Percentiles rank a stretch among this genome's conserved stretches.
These are phyloP conservation scores for Limanda limanda DNA, from an alignment of 2,113 vertebrate species.

Conservation along the genomic window DNA sequence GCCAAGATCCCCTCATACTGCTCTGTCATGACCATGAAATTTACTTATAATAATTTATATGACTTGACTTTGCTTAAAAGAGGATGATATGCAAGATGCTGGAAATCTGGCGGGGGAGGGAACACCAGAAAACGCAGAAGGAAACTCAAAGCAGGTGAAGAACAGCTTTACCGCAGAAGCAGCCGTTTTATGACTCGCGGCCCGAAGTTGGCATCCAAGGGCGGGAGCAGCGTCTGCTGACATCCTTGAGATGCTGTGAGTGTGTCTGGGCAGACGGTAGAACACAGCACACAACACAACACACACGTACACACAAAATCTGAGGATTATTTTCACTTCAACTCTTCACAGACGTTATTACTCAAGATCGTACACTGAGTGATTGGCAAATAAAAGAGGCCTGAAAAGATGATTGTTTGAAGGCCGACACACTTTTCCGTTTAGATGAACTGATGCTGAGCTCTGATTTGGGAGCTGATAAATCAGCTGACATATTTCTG, in stretches of 20 bases:
- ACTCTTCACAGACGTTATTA: conserved; percentile 15
- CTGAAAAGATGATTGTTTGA: conserved; percentile 22
- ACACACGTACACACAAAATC: neutral
- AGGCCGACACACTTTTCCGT: conserved; percentile 16
- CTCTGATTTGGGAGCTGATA: conserved; percentile 10
- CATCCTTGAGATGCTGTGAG: conserved; percentile 29
- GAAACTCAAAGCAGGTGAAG: conserved; percentile 36
- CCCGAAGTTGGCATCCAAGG: conserved; percentile 28
- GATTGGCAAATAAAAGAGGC: conserved; percentile 38
- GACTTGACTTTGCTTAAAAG: conserved; percentile 16
- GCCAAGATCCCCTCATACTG: conserved; percentile 48
- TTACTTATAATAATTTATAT: conserved; percentile 55
- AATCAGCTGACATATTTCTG: conserved; percentile 32
- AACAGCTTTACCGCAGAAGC: conserved; percentile 11
- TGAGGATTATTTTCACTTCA: conserved; percentile 14
- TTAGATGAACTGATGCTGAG: conserved; percentile 27
- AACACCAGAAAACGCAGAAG: conserved; percentile 4
- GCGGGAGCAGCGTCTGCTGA: conserved; percentile 13
- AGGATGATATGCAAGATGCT: conserved; percentile 14
- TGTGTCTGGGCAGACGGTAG: conserved; percentile 31
- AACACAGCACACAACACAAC: conserved; percentile 6
- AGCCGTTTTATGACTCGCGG: conserved; percentile 11
- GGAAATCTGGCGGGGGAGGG: conserved; percentile 1
- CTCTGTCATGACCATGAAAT: conserved; percentile 49
- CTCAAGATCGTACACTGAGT: neutral